These are phyloP conservation scores for Coelinius sp. DNA, from an alignment of 2,888 invertebrate species.

Conservation along the genomic window DNA sequence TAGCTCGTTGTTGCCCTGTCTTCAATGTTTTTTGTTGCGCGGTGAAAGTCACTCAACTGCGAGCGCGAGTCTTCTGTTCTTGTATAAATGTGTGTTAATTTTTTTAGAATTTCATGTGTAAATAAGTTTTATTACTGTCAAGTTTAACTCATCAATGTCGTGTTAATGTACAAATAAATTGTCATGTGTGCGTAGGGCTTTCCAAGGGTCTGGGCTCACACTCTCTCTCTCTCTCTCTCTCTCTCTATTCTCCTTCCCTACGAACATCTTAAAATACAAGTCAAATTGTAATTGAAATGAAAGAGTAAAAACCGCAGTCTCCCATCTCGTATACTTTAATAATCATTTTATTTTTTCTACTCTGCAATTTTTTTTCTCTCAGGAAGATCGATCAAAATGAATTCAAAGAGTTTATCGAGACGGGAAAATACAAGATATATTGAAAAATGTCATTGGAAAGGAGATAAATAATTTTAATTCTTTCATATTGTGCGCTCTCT, in stretches of 20 bases:
- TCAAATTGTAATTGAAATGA: neutral
- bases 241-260: conserved; percentile 29
- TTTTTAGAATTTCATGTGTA: neutral
- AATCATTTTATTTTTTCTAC: conserved; percentile 1
- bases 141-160: conserved; percentile 11
- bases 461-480: neutral
- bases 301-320: conserved; percentile 18
- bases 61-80: conserved; percentile 41
- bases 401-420: neutral
- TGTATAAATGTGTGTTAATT: conserved; percentile 12
- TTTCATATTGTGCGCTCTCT: neutral
- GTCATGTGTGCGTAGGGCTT: conserved; percentile 47
- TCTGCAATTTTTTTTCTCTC: conserved; percentile 37
- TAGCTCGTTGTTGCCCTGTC: conserved; percentile 16
- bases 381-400: neutral
- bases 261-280: neutral
- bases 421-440: neutral
- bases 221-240: conserved; percentile 48
- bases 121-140: neutral
- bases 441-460: conserved; percentile 1
- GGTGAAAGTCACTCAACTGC: conserved; percentile 43
- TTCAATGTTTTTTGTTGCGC: conserved; percentile 20
- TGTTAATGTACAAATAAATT: neutral
- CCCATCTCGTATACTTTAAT: conserved; percentile 18
- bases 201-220: conserved; percentile 53